phyloP scores from a whole-genome alignment of 2,113 vertebrate genomes.

The Ardeotis arabs region DNA sequence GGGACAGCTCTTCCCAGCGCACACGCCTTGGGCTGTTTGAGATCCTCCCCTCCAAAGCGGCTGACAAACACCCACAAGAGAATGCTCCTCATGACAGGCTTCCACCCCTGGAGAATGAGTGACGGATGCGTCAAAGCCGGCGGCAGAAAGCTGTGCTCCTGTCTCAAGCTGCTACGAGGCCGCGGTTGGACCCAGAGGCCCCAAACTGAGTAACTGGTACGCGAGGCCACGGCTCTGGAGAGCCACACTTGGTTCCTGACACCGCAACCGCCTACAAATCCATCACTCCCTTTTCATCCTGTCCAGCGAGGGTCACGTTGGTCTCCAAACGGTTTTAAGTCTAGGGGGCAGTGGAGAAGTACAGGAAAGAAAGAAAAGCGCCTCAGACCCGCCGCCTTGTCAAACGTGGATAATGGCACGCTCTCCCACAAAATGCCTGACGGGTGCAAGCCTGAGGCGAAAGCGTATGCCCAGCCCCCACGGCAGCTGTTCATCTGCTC shows the following conservation, averaged over 20 bases:
- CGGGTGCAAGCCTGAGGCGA: slow-evolving; percentile 32
- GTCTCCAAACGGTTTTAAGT: slow-evolving; percentile 6
- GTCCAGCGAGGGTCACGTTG: fast-evolving
- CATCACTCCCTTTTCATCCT: neutral
- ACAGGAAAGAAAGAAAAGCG: neutral
- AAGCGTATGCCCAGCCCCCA: slow-evolving; percentile 2
- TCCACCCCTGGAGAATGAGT: neutral
- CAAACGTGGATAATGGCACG: neutral
- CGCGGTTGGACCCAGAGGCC: fast-evolving
- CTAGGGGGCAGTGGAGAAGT: neutral
- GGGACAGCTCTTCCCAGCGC: neutral
- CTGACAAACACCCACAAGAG: no score
- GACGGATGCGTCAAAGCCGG: neutral
- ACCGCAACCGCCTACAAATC: neutral
- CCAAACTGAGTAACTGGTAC: fast-evolving
- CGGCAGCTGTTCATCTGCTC: slow-evolving; percentile 34
- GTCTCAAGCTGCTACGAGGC: neutral
- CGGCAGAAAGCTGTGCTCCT: neutral
- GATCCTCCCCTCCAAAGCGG: no score
- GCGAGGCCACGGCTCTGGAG: fast-evolving
- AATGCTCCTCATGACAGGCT: neutral
- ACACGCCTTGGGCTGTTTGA: neutral
- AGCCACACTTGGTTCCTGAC: neutral
- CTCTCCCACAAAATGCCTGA: neutral
- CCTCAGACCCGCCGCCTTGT: neutral